Conservation (phyloP, 2,888 invertebrate genomes). For the Enchytraeus crypticus region DNA sequence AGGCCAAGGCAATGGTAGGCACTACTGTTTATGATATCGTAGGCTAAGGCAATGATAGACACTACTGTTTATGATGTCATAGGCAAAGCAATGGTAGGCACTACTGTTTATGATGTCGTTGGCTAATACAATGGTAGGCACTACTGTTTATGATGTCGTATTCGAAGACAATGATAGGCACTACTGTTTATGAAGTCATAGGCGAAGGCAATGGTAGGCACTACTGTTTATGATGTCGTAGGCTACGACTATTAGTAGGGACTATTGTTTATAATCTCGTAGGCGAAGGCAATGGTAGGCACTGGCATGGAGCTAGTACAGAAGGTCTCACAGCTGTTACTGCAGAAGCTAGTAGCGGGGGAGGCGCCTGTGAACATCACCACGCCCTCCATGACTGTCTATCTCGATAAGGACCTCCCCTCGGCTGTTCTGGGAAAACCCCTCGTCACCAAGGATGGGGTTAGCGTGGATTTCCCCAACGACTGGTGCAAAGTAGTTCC, state of each 20-base stretch:
- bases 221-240: too few relatives aligned
- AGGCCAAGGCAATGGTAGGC: too few relatives aligned
- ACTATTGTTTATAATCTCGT: background rate
- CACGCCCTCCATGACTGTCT: slow-evolving; percentile 2
- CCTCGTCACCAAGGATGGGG: slow-evolving; percentile 20
- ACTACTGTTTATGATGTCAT: too few relatives aligned
- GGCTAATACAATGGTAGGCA: too few relatives aligned
- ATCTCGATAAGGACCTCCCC: slow-evolving; percentile 13
- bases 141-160: too few relatives aligned
- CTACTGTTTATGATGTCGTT: too few relatives aligned
- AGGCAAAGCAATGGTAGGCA: too few relatives aligned
- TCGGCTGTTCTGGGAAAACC: slow-evolving; percentile 3
- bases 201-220: too few relatives aligned
- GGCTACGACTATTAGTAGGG: background rate
- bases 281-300: background rate
- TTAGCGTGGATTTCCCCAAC: slow-evolving; percentile 23
- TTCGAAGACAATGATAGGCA: too few relatives aligned
- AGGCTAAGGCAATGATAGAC: too few relatives aligned
- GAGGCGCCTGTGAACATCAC: slow-evolving; percentile 11
- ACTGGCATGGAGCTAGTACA: background rate
- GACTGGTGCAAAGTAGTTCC: slow-evolving; percentile 24
- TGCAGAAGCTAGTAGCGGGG: slow-evolving; percentile 13
- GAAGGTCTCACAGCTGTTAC: slow-evolving; percentile 4
- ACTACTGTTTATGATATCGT: too few relatives aligned
- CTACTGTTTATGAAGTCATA: too few relatives aligned